Evolutionary conservation across 2,888 invertebrate genomes (phyloP), one percentile per base, ranked within the genome.

Genomic region (Uloborus plumipes): DNA sequence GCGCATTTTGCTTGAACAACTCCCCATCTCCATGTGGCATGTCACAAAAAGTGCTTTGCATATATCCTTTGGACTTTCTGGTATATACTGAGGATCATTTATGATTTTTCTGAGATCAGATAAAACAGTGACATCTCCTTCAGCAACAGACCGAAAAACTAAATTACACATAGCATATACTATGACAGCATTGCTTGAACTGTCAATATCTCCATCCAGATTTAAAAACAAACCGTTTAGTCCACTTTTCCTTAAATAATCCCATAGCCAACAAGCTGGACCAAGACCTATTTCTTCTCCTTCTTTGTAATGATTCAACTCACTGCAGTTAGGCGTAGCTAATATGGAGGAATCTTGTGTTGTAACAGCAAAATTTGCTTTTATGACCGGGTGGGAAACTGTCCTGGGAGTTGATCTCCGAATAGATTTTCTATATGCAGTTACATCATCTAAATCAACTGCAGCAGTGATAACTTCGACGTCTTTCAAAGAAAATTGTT

Each of bases 261-360:
- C 99, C 99, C 99, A 99, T n/a, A 99, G 90, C 98, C 99, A 99
- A 88, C 97, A 97, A 0, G 99, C 98, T 0, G 98, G 98, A 0
- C 97, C 98, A 90, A 92, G 90, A 66, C 89, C 89, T 61, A 91
- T 90, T 86, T 91, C 91, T 81, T 90, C 97, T 88, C 97, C 97
- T 0, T 97, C 93, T 0, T 92, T 91, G 85, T 95, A 92, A 88
- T 93, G 94, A 39, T 92, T 89, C 92, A 89, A 90, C 65, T 88
- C 87, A 15, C 75, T 62, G 87, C 87, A 76, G 59, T 87, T 87
- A n/a, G 87, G 84, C 4, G 89, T 88, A 15, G 88, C 85, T 15
- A 87, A 85, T 70, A 90, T 89, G 15, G 87, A 85, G 15, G 14
- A 16, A 13, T 49, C 7, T 16, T 87, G 86, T 16, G 92, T 92